Evolutionary conservation across 2,888 invertebrate species (phyloP), one percentile per base, ranked within the genome.

Genomic region (Leuctra nigra): DNA sequence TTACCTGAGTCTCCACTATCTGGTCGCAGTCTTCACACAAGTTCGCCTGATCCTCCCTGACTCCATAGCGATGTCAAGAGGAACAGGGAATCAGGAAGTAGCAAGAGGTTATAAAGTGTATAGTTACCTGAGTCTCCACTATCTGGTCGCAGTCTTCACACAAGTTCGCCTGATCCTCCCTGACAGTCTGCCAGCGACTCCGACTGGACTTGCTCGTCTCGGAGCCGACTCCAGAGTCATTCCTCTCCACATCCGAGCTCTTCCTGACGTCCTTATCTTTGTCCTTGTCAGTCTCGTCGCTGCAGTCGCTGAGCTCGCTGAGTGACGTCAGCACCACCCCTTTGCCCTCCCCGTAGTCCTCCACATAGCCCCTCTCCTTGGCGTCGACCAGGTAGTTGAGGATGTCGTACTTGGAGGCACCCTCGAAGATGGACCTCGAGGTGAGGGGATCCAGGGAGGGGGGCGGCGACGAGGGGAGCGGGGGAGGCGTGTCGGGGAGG

Each of bases 161-260:
- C 75, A 86, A 73, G 79, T 85, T 70, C 74, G 81, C 71, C 73
- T 79, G 69, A 74, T 82, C 73, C 74, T 81, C 69, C 73, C 78
- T 61, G 1, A 50, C 46, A 23, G 54, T 64, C 72, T 75, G 72
- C 79, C 79, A 62, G 72, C 82, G 73, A 69, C 86, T 88, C 65
- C 91, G 79, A 56, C 89, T 88, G 56, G 88, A 86, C 70, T 91
- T 91, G 69, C 90, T 90, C 6, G 92, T 92, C 72, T 93, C 93
- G 2, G 91, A 91, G 50, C 93, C 93, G 1, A 93, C 92, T 1
- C 93, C 94, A 16, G 92, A 93, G 71, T 92, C 93, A 67, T 92
- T 93, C 62, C 94, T 79, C 75, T 93, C 93, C 63, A 93, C 86
- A 70, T 92, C 91, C 7, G 79, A 70, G 56, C 74, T 71, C 38